Percentiles rank a stretch among this genome's conserved stretches.
These are phyloP conservation scores for Drosophila chauvacae DNA, from an alignment of 1,140 invertebrate genomes.

Conservation along the genomic window DNA sequence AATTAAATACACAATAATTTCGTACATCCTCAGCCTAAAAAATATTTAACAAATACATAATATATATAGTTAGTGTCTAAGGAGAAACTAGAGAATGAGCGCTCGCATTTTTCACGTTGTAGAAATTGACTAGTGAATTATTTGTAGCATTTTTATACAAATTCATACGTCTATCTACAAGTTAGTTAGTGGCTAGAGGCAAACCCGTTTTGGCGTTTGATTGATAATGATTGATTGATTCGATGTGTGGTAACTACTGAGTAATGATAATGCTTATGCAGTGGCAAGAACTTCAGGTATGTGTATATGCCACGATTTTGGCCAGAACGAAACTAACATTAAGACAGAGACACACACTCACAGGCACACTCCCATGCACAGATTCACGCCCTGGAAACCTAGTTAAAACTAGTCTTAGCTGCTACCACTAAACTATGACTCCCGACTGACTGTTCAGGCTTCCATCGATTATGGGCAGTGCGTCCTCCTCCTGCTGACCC, in stretches of 20 bases:
- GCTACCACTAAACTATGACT: slow-evolving; percentile 44
- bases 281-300: slow-evolving; percentile 57
- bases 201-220: slow-evolving; percentile 74
- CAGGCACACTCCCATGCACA: slow-evolving; percentile 1
- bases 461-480: slow-evolving; percentile 69
- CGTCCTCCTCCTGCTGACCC: slow-evolving; percentile 65
- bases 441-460: slow-evolving; percentile 39
- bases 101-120: slow-evolving; percentile 80
- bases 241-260: slow-evolving; percentile 31
- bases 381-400: slow-evolving; percentile 24
- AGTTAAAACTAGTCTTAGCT: slow-evolving; percentile 13
- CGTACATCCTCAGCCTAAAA: slow-evolving; percentile 61
- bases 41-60: slow-evolving; percentile 46
- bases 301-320: slow-evolving; percentile 71
- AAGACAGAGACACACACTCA: slow-evolving; percentile 17
- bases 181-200: slow-evolving; percentile 58
- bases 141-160: slow-evolving; percentile 62
- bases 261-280: slow-evolving; percentile 31
- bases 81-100: slow-evolving; percentile 68
- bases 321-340: slow-evolving; percentile 65
- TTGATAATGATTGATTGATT: slow-evolving; percentile 40
- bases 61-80: slow-evolving; percentile 32
- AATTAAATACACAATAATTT: slow-evolving; percentile 31
- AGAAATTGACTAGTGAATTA: slow-evolving; percentile 83
- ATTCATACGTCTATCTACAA: slow-evolving; percentile 35